These are phyloP conservation scores for Limnephilus rhombicus DNA, from an alignment of 2,888 invertebrate genomes.

Conservation along the genomic window DNA sequence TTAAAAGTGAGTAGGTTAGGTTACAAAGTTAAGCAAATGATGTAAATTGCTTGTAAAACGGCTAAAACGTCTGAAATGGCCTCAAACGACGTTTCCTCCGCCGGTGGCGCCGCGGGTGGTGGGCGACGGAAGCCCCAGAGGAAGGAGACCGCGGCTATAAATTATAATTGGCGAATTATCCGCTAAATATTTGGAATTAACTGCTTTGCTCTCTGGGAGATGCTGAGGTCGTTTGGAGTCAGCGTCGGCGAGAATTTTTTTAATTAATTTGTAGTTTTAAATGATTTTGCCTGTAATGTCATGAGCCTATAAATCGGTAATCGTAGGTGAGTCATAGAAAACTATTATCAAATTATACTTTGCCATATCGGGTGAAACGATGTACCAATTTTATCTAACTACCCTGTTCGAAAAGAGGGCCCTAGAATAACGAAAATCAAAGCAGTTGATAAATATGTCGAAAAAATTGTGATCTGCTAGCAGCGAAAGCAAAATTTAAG, in stretches of 20 bases:
- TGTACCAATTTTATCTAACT: too few relatives aligned
- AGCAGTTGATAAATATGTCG: too few relatives aligned
- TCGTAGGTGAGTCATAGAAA: too few relatives aligned
- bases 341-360: too few relatives aligned
- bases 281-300: not conserved
- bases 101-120: constrained; percentile 41
- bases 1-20: not conserved
- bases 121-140: constrained; percentile 57
- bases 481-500: too few relatives aligned
- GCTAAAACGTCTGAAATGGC: not conserved
- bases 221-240: not conserved
- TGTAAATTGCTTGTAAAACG: constrained; percentile 17
- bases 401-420: too few relatives aligned
- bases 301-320: too few relatives aligned
- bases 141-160: not conserved
- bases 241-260: not conserved
- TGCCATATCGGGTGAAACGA: too few relatives aligned
- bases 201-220: not conserved
- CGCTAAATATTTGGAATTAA: constrained; percentile 31
- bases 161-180: constrained; percentile 13
- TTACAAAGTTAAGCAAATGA: constrained; percentile 12
- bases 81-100: constrained; percentile 15
- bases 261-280: not conserved
- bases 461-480: too few relatives aligned
- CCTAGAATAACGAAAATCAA: too few relatives aligned